Conservation (phyloP, 2,113 vertebrate species). For the Egretta garzetta region DNA sequence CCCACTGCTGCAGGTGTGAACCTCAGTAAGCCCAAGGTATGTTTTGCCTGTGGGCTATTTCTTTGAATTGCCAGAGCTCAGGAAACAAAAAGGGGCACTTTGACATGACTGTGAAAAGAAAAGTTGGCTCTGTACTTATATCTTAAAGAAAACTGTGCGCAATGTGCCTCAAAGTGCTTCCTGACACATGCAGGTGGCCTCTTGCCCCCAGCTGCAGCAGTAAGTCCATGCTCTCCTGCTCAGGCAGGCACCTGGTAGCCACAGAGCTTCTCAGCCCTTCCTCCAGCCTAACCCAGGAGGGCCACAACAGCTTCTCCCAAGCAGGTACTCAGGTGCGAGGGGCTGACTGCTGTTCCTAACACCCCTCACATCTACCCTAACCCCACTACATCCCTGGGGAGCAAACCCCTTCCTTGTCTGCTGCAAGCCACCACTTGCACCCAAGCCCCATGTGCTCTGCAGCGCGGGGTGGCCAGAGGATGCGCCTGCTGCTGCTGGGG, state of each 20-base stretch:
- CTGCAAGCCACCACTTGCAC: neutral
- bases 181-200: neutral
- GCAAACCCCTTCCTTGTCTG: neutral
- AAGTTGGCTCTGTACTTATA: neutral
- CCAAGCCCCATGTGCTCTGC: too few species aligned
- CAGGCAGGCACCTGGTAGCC: neutral
- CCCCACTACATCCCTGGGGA: neutral
- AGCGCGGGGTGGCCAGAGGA: neutral
- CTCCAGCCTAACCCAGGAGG: neutral
- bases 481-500: neutral
- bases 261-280: neutral
- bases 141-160: neutral
- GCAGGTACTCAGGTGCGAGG: neutral
- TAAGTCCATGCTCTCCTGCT: neutral
- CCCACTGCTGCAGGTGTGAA: neutral
- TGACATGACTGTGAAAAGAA: neutral
- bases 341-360: neutral
- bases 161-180: neutral
- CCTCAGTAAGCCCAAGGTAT: neutral
- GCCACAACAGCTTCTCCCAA: neutral
- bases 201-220: neutral
- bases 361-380: neutral
- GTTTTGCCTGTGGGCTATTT: neutral
- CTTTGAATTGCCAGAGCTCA: neutral
- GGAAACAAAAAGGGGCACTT: neutral